Evolutionary conservation across 2,888 invertebrate genomes (phyloP).

Genomic region (Coecobrya sp.): DNA sequence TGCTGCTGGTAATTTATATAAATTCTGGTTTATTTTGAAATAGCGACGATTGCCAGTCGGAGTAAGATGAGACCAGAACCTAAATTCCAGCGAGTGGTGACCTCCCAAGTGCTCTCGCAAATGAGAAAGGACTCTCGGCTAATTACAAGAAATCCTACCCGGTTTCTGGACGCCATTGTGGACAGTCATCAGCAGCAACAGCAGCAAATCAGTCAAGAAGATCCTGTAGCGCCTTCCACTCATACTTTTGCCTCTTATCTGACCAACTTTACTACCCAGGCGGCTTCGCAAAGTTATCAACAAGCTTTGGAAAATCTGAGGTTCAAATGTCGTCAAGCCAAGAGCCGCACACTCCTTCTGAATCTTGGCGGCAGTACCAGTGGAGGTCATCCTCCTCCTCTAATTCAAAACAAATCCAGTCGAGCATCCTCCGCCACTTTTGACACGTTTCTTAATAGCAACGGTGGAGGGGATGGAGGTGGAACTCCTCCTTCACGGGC

Average conservation of each 20-base stretch:
- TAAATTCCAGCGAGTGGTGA: constrained; percentile 62
- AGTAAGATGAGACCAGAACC: constrained; percentile 68
- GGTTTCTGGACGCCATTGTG: constrained; percentile 75
- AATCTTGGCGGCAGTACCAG: constrained; percentile 54
- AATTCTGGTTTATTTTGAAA: too few species aligned
- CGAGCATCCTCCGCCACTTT: constrained; percentile 27
- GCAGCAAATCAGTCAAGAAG: too few species aligned
- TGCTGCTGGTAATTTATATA: too few species aligned
- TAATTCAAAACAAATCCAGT: background rate
- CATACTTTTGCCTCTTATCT: constrained; percentile 53
- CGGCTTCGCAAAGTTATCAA: constrained; percentile 18
- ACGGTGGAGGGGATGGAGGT: background rate
- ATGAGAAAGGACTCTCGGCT: constrained; percentile 72
- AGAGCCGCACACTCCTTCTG: constrained; percentile 43
- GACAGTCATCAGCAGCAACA: constrained; percentile 41
- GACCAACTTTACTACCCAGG: background rate
- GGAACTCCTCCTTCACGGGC: background rate
- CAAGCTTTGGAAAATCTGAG: constrained; percentile 35
- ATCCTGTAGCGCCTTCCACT: background rate
- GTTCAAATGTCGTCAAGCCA: constrained; percentile 44
- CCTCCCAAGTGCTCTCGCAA: constrained; percentile 61
- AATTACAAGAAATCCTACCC: constrained; percentile 76
- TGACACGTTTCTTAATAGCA: background rate
- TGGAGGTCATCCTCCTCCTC: background rate
- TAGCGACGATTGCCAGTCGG: constrained; percentile 76